Evolutionary conservation across 1,140 invertebrate species (phyloP).

Genomic region (Monochamus saltuarius): DNA sequence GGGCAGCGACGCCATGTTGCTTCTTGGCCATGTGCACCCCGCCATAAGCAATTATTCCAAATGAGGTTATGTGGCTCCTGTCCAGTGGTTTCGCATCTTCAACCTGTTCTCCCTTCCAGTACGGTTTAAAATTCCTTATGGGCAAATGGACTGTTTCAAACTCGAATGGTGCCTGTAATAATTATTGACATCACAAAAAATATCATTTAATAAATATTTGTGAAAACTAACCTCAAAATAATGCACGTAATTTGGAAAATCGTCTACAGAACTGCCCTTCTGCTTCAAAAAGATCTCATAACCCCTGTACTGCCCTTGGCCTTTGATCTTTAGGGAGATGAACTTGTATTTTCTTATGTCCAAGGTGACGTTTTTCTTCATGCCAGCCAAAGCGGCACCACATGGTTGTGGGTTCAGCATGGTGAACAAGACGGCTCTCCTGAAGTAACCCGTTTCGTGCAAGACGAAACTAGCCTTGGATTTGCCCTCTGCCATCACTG

Average conservation of each 20-base stretch:
- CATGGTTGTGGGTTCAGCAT: neutral
- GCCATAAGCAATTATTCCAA: conserved; percentile 68
- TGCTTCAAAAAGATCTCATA: conserved; percentile 18
- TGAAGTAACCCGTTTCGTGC: neutral
- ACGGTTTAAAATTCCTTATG: conserved; percentile 16
- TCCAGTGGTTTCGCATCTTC: conserved; percentile 61
- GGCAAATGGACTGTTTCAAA: conserved; percentile 4
- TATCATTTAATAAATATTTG: no score
- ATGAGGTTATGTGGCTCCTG: conserved; percentile 60
- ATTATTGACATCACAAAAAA: no score
- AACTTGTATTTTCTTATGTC: conserved; percentile 56
- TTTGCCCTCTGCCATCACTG: neutral
- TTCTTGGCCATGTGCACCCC: conserved; percentile 68
- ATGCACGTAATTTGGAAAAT: neutral
- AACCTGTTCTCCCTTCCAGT: conserved; percentile 46
- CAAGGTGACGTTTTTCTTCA: conserved; percentile 54
- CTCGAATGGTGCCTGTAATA: conserved; percentile 12
- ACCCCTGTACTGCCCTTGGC: conserved; percentile 58
- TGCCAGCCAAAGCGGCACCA: conserved; percentile 46
- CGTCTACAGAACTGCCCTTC: conserved; percentile 3
- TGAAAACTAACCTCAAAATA: conserved; percentile 11
- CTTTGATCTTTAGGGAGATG: conserved; percentile 59
- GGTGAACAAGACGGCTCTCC: neutral
- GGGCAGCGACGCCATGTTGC: conserved; percentile 64
- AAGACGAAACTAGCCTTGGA: conserved; percentile 1